phyloP scores from a whole-genome alignment of 2,888 invertebrate species.

The Eilema griseolum region DNA sequence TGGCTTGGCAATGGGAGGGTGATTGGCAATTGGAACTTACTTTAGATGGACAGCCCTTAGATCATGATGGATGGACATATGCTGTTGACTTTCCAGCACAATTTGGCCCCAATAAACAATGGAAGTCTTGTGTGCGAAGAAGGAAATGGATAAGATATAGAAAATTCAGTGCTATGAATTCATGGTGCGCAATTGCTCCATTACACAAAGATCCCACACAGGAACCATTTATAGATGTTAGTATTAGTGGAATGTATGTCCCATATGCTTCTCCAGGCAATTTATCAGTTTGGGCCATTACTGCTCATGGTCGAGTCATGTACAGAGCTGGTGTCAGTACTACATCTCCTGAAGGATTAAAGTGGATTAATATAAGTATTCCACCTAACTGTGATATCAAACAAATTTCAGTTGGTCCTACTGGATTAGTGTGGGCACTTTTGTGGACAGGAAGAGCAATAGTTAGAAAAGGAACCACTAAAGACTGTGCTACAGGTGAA shows the following conservation, averaged over 20 bases:
- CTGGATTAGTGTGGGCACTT: conserved; percentile 95
- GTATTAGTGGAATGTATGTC: conserved; percentile 94
- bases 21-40: conserved; percentile 96
- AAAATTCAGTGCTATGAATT: conserved; percentile 95
- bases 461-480: conserved; percentile 93
- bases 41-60: conserved; percentile 94
- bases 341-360: conserved; percentile 94
- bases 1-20: conserved; percentile 99
- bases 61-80: conserved; percentile 97
- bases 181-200: conserved; percentile 97
- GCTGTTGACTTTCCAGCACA: conserved; percentile 96
- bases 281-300: conserved; percentile 96
- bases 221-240: conserved; percentile 97
- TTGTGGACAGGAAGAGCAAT: conserved; percentile 94
- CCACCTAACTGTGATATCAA: conserved; percentile 93
- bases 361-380: conserved; percentile 93
- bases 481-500: conserved; percentile 90
- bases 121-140: conserved; percentile 96
- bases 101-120: conserved; percentile 92
- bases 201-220: conserved; percentile 95
- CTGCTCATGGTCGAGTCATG: conserved; percentile 96
- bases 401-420: conserved; percentile 94
- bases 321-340: conserved; percentile 93
- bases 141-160: conserved; percentile 96
- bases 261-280: conserved; percentile 92